Conservation (phyloP, 2,888 invertebrate species). For the Gortyna flavago region DNA sequence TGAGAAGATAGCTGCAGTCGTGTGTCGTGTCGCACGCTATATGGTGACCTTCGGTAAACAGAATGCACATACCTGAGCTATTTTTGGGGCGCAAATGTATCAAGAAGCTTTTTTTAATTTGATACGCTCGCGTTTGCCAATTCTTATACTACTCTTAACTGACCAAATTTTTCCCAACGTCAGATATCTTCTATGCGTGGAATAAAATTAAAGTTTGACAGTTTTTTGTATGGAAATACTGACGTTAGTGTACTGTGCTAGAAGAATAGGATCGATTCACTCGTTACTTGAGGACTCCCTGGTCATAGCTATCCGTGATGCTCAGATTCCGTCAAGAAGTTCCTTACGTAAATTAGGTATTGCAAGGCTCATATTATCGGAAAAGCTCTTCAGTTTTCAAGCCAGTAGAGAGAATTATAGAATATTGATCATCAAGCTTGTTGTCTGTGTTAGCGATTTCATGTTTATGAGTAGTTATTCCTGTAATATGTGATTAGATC, state of each 20-base stretch:
- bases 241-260: no score
- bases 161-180: no score
- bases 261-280: neutral
- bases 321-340: neutral
- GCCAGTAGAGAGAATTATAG: neutral
- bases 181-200: neutral
- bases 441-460: neutral
- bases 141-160: neutral
- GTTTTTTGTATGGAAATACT: neutral
- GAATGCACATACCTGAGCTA: constrained; percentile 28
- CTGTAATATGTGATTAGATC: neutral
- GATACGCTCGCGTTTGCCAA: neutral
- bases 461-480: neutral
- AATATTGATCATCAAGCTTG: neutral
- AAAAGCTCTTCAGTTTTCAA: neutral
- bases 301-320: neutral
- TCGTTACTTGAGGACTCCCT: neutral
- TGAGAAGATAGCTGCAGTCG: constrained; percentile 25
- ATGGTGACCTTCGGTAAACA: constrained; percentile 47
- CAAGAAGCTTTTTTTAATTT: neutral
- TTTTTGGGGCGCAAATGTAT: constrained; percentile 9
- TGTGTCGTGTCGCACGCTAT: constrained; percentile 53
- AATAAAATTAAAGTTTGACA: no score
- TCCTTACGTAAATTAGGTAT: neutral
- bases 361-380: neutral